Evolutionary conservation across 2,888 invertebrate species (phyloP), one percentile per base, ranked within the genome.

Genomic region (Orthosia gracilis): DNA sequence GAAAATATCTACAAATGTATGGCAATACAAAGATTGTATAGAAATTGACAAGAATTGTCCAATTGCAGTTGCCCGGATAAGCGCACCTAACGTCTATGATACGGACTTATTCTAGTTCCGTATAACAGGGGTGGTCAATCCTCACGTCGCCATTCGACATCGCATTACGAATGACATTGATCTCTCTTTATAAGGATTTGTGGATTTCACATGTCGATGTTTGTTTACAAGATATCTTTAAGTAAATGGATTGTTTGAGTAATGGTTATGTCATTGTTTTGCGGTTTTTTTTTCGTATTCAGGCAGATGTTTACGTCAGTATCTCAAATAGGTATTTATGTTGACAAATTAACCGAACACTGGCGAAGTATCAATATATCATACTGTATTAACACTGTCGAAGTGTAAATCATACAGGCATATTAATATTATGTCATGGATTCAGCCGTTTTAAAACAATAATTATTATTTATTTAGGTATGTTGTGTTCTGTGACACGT

Each of bases 171-270:
- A 45, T 69, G 77, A 73, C 78, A 80, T 78, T 86, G 70, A 75
- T 80, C 62, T 73, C 31, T 31, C 66, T 54, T 80, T 80, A 71
- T 50, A 67, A 40, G 67, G 65, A 73, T 79, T 85, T 80, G 70
- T 66, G 49, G 63, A 57, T 74, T 73, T 80, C 62, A 49, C 65
- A 65, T 69, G 72, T 61, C 65, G 45, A 49, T 55, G 57, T 71
- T 67, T 50, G 17, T 73, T 78, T 65, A 47, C 64, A 62, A 57
- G 52, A 50, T 63, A 45, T 76, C 15, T 62, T 40, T 13, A 54
- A 70, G 18, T 74, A 85, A 78, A 82, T 63, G 23, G 50, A 54
- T 70, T 69, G 50, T 54, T 59, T 59, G 13, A 21, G 58, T 12
- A 40, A 49, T 49, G 7, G 5, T 57, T 45, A 3, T 54, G 13